Conservation (phyloP, 2,797 vertebrate species). For the Microctenopoma lineatum region DNA sequence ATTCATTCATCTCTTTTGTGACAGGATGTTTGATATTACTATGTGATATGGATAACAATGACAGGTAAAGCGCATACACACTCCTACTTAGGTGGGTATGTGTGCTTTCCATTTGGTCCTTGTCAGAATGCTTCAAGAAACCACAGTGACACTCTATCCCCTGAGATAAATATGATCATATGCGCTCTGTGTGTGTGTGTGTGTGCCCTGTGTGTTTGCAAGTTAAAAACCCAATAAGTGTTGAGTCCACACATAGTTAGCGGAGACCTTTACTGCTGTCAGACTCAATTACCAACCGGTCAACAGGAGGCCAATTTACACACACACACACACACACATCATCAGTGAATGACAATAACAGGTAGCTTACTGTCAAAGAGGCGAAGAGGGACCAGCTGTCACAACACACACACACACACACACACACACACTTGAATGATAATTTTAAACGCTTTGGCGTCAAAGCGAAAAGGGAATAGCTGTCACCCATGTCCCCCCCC, state of each 20-base stretch:
- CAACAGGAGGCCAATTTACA: slow-evolving; percentile 57
- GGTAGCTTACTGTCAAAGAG: slow-evolving; percentile 40
- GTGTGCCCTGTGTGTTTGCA: slow-evolving; percentile 17
- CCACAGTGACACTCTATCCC: slow-evolving; percentile 41
- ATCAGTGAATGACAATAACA: slow-evolving; percentile 36
- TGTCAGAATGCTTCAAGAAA: slow-evolving; percentile 50
- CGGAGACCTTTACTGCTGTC: slow-evolving; percentile 65
- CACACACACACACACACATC: background rate
- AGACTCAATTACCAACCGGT: slow-evolving; percentile 60
- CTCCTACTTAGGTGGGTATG: background rate
- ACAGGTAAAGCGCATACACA: slow-evolving; percentile 8
- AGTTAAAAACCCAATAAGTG: slow-evolving; percentile 62
- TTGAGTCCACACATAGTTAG: slow-evolving; percentile 40
- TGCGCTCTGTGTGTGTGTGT: background rate
- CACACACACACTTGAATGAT: slow-evolving; percentile 29
- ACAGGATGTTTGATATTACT: background rate
- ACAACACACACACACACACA: slow-evolving; percentile 13
- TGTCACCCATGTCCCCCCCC: slow-evolving; percentile 34
- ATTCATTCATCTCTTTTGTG: background rate
- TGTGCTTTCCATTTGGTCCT: slow-evolving; percentile 48
- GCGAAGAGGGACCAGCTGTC: slow-evolving; percentile 41
- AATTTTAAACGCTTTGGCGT: slow-evolving; percentile 43
- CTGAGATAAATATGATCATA: slow-evolving; percentile 47
- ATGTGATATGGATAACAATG: background rate
- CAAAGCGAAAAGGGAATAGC: slow-evolving; percentile 40